These are phyloP conservation scores for Erynnis tages DNA, from an alignment of 2,888 invertebrate genomes.

Conservation along the genomic window DNA sequence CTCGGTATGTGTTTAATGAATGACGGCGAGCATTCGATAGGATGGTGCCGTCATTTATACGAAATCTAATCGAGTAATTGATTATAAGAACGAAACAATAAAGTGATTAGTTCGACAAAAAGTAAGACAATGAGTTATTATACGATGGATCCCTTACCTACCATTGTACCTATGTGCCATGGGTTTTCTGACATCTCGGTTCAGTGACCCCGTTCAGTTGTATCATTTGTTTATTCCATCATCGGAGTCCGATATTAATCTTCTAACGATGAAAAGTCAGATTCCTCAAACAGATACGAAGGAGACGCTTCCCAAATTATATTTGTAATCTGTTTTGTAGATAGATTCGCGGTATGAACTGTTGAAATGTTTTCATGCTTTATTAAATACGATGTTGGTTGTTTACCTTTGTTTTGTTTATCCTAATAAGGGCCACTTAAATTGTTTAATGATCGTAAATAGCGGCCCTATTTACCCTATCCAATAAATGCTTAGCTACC, in stretches of 20 bases:
- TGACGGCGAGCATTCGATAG: conserved; percentile 62
- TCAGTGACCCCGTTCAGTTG: conserved; percentile 60
- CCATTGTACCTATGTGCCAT: conserved; percentile 48
- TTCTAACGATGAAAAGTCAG: conserved; percentile 66
- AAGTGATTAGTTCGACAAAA: conserved; percentile 80
- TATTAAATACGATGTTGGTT: background rate
- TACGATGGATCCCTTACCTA: conserved; percentile 70
- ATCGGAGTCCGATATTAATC: conserved; percentile 69
- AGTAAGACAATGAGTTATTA: conserved; percentile 80
- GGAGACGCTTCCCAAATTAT: conserved; percentile 58
- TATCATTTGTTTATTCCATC: conserved; percentile 77
- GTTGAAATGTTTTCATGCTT: background rate
- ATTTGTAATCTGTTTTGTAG: conserved; percentile 60
- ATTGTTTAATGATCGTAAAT: no score
- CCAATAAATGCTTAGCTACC: no score
- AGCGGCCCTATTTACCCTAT: no score
- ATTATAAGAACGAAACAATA: conserved; percentile 78
- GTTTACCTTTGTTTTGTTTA: no score
- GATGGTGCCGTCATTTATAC: conserved; percentile 67
- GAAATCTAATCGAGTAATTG: conserved; percentile 79
- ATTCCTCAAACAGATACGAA: conserved; percentile 60
- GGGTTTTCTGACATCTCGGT: conserved; percentile 55
- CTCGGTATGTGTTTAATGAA: conserved; percentile 56
- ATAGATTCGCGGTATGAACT: conserved; percentile 37
- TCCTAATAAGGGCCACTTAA: no score